Conservation (phyloP, 2,797 vertebrate genomes). For the Amazonetta brasiliensis region DNA sequence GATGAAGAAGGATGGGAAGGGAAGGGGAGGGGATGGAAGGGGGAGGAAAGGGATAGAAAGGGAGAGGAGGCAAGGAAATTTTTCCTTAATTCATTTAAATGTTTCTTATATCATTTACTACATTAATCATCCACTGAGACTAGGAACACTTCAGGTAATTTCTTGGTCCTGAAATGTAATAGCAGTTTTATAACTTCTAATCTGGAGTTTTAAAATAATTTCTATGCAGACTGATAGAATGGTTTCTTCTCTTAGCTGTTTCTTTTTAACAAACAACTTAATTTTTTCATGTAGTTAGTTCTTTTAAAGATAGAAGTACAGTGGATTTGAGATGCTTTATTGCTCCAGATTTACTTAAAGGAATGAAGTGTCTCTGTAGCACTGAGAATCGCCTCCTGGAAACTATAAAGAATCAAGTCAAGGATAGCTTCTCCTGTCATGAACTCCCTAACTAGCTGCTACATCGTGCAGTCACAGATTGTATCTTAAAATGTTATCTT, state of each 20-base stretch:
- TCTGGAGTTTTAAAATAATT: neutral
- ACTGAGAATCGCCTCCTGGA: neutral
- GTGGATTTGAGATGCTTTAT: neutral
- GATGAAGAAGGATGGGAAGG: neutral
- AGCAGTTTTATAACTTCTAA: neutral
- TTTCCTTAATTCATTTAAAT: too few relatives aligned
- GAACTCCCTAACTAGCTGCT: neutral
- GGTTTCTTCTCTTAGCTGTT: neutral
- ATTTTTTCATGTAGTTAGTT: neutral
- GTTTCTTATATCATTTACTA: neutral
- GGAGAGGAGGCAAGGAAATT: too few relatives aligned
- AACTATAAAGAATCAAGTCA: neutral
- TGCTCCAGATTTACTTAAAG: neutral
- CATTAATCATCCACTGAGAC: neutral
- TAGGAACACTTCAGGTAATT: neutral
- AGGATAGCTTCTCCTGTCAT: neutral
- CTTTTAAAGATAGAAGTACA: neutral
- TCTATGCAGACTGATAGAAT: neutral
- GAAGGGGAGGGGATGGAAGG: accelerated
- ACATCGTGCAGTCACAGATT: neutral
- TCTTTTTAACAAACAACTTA: neutral
- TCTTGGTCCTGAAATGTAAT: neutral
- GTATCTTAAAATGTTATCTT: neutral
- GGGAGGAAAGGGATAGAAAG: accelerated
- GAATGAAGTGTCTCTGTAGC: neutral